A percentile compares a stretch with the other conserved stretches of the same genome.
These are phyloP conservation scores for Diacarnus erythraeanus DNA, from an alignment of 37 sponge, comb jelly and placozoan genomes.

Conservation along the genomic window DNA sequence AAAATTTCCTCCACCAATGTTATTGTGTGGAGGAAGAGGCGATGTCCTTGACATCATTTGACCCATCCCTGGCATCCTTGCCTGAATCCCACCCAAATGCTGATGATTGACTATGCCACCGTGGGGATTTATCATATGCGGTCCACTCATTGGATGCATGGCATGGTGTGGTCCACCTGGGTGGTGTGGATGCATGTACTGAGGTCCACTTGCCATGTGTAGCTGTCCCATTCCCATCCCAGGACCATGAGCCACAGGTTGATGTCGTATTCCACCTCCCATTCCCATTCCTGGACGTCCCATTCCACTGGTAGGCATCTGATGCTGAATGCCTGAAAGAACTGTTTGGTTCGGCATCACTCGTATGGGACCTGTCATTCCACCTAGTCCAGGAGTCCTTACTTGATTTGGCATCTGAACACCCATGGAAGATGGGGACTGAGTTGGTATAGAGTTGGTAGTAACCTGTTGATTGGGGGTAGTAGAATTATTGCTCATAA, in stretches of 20 bases:
- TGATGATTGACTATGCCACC: neutral
- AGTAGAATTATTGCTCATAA: neutral
- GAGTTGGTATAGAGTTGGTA: neutral
- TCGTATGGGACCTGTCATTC: neutral
- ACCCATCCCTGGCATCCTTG: neutral
- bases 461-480: neutral
- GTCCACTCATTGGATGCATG: conserved; percentile 5
- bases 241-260: neutral
- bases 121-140: neutral
- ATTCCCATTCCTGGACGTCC: conserved; percentile 1
- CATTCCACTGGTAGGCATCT: neutral
- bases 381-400: neutral
- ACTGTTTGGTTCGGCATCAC: neutral
- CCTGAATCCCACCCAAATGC: neutral
- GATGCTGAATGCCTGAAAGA: neutral
- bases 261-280: conserved; percentile 9
- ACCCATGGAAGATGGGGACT: conserved; percentile 22
- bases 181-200: conserved; percentile 10
- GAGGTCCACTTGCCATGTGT: neutral
- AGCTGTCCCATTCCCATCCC: conserved; percentile 4
- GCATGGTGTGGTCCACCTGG: conserved; percentile 10
- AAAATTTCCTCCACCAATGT: neutral
- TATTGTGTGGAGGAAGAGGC: neutral
- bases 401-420: conserved; percentile 1
- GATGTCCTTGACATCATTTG: neutral